Evolutionary conservation across 2,888 invertebrate genomes (phyloP), one percentile per base, ranked within the genome.

Genomic region (Notocelia uddmanniana): DNA sequence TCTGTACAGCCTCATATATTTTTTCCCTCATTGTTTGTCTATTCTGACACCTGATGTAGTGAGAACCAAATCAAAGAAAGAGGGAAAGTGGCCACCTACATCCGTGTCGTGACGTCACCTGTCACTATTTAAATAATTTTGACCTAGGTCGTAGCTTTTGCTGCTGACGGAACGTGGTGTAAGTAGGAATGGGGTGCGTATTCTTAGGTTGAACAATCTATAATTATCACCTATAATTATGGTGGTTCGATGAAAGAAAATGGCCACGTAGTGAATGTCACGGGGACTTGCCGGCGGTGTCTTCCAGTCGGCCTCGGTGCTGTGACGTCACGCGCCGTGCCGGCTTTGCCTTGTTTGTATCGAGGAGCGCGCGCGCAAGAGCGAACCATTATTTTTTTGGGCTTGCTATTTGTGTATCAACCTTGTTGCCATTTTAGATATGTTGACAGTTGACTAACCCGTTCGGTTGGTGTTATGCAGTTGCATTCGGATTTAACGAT

Each of bases 251-350:
- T 62, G 31, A 37, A 64, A 64, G 52, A 21, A 54, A 54, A 64
- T 52, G 37, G 52, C 52, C 19, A 31, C 62, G 19, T 15, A n/a
- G 52, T 37, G 64, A 54, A 37, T 54, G 64, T 18, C 19, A 34
- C 63, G 63, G 63, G 60, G 66, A 41, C 26, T 66, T 54, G 58
- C 19, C 58, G 58, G 37, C 58, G 18, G 34, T 37, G 19, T 58
- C 58, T 37, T 66, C 66, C 66, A 26, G 55, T 18, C 54, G 57
- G 55, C 66, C 66, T 67, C 57, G 58, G 23, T 31, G 31, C 31
- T 9, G 64, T 67, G 66, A 67, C 66, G 66, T 67, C 55, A 57
- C 21, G 34, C 41, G 26, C 66, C 54, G 34, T 55, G 26, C 66
- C 54, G 34, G 23, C 55, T 19, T 55, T 19, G 41, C 66, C 64